These are phyloP conservation scores for Neodon shergylaensis DNA, from an alignment of 2,113 vertebrate species.

Conservation along the genomic window DNA sequence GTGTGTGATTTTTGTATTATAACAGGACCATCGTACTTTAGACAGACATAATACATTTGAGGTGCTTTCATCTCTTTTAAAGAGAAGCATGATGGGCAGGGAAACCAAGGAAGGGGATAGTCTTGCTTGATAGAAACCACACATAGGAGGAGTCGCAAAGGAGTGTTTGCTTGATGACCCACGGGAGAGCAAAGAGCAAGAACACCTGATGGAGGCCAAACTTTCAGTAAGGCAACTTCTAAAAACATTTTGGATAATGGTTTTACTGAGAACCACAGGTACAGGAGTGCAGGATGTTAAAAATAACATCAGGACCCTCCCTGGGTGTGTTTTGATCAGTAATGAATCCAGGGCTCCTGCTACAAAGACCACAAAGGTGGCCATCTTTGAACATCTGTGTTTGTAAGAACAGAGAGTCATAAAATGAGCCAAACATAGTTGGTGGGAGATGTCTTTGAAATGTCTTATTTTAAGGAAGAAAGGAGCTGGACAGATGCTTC, in stretches of 20 bases:
- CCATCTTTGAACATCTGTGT: constrained; percentile 53
- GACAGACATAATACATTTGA: not conserved
- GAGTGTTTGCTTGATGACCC: not conserved
- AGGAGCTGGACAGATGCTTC: not conserved
- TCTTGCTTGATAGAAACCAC: constrained; percentile 37
- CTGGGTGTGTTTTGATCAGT: constrained; percentile 13
- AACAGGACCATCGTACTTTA: not conserved
- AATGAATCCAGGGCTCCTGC: constrained; percentile 16
- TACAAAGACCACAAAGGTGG: not conserved
- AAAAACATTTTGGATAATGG: constrained; percentile 53
- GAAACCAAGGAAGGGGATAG: constrained; percentile 42
- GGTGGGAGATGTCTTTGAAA: constrained; percentile 58
- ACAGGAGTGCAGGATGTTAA: not conserved
- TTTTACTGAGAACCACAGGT: constrained; percentile 26
- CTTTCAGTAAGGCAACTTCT: constrained; percentile 42
- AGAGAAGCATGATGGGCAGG: constrained; percentile 42
- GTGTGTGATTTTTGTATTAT: constrained; percentile 38
- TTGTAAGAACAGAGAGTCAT: constrained; percentile 52
- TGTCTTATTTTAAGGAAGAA: not conserved
- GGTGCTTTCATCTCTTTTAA: constrained; percentile 66
- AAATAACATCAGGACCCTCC: constrained; percentile 63
- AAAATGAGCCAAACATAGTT: not conserved
- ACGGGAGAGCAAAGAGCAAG: constrained; percentile 53
- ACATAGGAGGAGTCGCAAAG: constrained; percentile 10
- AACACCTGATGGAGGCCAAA: constrained; percentile 47